These are phyloP conservation scores for Nasalis larvatus DNA, from an alignment of 2,113 vertebrate genomes.

Conservation along the genomic window DNA sequence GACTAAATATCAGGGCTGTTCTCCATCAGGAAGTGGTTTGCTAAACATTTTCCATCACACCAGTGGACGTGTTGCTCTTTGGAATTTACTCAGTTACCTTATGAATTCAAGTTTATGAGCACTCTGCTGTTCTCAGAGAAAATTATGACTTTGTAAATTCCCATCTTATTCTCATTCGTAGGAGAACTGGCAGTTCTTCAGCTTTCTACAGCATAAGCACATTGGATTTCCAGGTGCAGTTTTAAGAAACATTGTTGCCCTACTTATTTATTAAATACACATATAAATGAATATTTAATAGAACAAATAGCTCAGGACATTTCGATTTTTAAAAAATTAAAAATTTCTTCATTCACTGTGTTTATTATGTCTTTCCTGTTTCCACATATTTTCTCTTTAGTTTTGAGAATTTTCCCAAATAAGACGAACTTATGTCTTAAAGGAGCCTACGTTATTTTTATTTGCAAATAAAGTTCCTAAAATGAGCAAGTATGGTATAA, in stretches of 20 bases:
- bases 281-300: neutral
- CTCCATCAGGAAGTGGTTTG: no score
- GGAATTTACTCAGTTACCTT: no score
- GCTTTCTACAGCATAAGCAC: neutral
- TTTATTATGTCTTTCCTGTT: neutral
- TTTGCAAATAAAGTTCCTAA: neutral
- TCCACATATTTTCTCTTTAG: neutral
- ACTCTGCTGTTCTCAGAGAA: neutral
- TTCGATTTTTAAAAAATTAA: neutral
- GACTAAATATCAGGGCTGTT: neutral
- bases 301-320: neutral
- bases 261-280: neutral
- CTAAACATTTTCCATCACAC: neutral
- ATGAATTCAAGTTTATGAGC: neutral
- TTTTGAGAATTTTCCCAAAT: neutral
- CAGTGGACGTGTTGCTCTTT: neutral
- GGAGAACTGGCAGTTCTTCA: neutral
- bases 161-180: neutral
- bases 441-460: neutral
- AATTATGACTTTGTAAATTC: neutral
- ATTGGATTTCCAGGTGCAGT: neutral
- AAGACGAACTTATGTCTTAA: neutral
- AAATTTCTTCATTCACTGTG: neutral
- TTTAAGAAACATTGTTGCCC: neutral
- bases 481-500: neutral